phyloP scores from a whole-genome alignment of 2,113 vertebrate genomes.

The Tragelaphus buxtoni region DNA sequence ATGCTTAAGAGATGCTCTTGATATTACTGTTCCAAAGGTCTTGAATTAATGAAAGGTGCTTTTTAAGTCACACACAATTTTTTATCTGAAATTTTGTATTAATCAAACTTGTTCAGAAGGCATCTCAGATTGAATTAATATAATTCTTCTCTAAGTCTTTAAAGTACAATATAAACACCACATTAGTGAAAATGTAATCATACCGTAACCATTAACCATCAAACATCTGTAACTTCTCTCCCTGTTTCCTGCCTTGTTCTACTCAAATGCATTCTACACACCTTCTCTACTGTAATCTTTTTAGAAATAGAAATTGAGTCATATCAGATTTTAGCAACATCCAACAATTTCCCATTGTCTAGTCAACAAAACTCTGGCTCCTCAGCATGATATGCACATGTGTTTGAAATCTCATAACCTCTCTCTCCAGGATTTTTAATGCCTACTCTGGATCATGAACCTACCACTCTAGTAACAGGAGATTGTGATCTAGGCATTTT shows the following conservation, averaged over 20 bases:
- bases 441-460: not conserved
- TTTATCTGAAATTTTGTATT: not conserved
- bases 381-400: rapidly evolving
- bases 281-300: not conserved
- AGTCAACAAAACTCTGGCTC: not conserved
- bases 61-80: not conserved
- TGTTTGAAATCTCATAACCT: not conserved
- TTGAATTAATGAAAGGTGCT: not conserved
- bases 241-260: not conserved
- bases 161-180: not conserved
- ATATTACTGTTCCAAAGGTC: not conserved
- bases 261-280: not conserved
- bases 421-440: not conserved
- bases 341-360: too few relatives aligned
- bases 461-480: not conserved
- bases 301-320: not conserved
- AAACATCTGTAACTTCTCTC: not conserved
- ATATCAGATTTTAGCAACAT: not conserved
- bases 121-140: not conserved
- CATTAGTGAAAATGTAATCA: not conserved
- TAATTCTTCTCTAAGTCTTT: not conserved
- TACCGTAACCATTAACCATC: not conserved
- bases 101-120: not conserved
- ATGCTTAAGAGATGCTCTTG: not conserved
- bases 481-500: not conserved